Percentiles rank a stretch among this genome's conserved stretches.
These are phyloP conservation scores for Sepiola atlantica DNA, from an alignment of 2,888 invertebrate genomes.

Conservation along the genomic window DNA sequence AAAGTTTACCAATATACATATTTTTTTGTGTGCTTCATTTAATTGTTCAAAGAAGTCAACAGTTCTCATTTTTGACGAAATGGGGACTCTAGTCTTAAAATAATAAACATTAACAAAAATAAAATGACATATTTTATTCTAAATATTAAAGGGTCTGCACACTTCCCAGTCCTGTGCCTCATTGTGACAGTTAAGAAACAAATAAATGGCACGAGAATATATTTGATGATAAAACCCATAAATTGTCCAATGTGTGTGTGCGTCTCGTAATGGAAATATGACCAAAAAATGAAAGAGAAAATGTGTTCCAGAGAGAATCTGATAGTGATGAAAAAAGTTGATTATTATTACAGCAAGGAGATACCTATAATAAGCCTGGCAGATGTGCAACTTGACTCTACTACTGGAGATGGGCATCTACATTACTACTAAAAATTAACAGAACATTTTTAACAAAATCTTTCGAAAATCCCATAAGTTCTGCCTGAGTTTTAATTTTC, in stretches of 20 bases:
- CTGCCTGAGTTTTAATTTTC: too few species aligned
- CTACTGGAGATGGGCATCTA: too few species aligned
- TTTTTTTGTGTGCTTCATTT: too few species aligned
- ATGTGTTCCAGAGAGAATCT: conserved; percentile 11
- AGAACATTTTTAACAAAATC: too few species aligned
- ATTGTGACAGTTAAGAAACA: background rate
- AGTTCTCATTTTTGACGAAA: too few species aligned
- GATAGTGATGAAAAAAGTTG: background rate
- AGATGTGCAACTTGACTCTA: too few species aligned
- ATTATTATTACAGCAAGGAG: background rate
- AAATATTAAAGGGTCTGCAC: background rate
- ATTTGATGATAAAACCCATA: background rate
- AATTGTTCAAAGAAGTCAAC: too few species aligned
- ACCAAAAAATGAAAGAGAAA: background rate
- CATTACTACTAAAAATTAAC: too few species aligned
- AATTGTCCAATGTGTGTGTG: conserved; percentile 6
- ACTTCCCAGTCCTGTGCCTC: conserved; percentile 3
- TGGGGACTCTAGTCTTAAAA: too few species aligned
- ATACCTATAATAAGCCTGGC: too few species aligned
- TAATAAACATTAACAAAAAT: background rate
- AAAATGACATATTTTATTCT: background rate
- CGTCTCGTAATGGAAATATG: background rate
- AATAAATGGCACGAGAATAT: background rate
- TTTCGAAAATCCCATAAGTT: too few species aligned
- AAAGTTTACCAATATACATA: too few species aligned